These are phyloP conservation scores for Aporophyla lueneburgensis DNA, from an alignment of 2,888 invertebrate species.

Conservation along the genomic window DNA sequence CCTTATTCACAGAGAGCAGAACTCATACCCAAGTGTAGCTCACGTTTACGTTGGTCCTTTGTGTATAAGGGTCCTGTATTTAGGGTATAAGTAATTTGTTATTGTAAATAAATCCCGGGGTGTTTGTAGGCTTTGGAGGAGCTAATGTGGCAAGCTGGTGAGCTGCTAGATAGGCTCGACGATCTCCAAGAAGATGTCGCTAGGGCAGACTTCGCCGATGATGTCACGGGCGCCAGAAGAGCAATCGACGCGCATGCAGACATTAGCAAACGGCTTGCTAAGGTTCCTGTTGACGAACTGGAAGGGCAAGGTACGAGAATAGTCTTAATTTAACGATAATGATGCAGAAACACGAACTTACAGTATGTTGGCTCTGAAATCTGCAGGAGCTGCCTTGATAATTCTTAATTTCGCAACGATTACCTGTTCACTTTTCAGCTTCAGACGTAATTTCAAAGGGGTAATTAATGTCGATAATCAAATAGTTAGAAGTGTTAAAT, in stretches of 20 bases:
- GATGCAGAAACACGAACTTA: neutral
- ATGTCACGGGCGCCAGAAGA: slow-evolving; percentile 97
- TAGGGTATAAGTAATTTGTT: neutral
- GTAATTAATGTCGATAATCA: slow-evolving; percentile 41
- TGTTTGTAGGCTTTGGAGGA: slow-evolving; percentile 95
- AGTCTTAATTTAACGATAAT: slow-evolving; percentile 4
- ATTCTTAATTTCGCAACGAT: slow-evolving; percentile 21
- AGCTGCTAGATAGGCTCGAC: slow-evolving; percentile 97
- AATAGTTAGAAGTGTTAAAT: slow-evolving; percentile 52
- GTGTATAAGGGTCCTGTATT: neutral
- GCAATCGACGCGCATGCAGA: slow-evolving; percentile 98
- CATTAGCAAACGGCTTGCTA: slow-evolving; percentile 98
- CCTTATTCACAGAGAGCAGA: slow-evolving; percentile 62
- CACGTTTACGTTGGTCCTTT: slow-evolving; percentile 3
- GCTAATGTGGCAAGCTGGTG: slow-evolving; percentile 98
- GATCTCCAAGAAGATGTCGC: slow-evolving; percentile 98
- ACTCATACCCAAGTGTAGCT: slow-evolving; percentile 34
- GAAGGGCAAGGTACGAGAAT: slow-evolving; percentile 94
- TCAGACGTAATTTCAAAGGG: slow-evolving; percentile 68
- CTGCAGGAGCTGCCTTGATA: slow-evolving; percentile 1
- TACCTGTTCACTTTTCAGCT: slow-evolving; percentile 68
- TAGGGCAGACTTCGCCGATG: slow-evolving; percentile 98
- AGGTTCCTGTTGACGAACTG: slow-evolving; percentile 98
- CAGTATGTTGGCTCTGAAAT: neutral
- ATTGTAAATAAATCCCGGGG: neutral